Evolutionary conservation across 92 coral and sea anemone genomes (phyloP), one percentile per base, ranked within the genome.

Genomic region (Paramuricea clavata): DNA sequence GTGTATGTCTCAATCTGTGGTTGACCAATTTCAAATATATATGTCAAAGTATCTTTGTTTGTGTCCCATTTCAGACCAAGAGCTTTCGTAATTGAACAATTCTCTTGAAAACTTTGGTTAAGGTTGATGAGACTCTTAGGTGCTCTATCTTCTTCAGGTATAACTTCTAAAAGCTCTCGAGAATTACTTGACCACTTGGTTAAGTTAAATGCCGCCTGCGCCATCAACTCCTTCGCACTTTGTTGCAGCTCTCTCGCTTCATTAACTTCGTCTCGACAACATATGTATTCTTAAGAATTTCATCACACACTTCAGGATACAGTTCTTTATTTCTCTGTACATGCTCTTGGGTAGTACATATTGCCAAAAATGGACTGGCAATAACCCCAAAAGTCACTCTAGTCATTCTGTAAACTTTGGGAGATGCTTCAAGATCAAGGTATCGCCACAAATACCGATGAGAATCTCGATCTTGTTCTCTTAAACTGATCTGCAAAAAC

Each of bases 181-280:
- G 79, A 86, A 76, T 86, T 86, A 33, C 78, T 61, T 7, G 85
- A 86, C 89, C 89, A 86, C 41, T 85, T 86, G 34, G 89, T 86
- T 49, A 65, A 71, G 52, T 76, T 76, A 42, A 86, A 76, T 15
- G 73, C 87, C 17, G 85, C 87, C 6, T 36, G 12, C 41, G 70
- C 25, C 73, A 81, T 74, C 22, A 87, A 81, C 31, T 81, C 65
- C 7, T 36, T 56, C 21, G 78, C n/a, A 71, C 47, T 60, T 81
- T 23, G 83, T 52, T 81, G 87, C 36, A 87, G 71, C 49, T 21
- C 72, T n/a, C 2, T 56, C 61, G 75, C 68, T 72, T 87, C 74
- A 1, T 67, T 17, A 12, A 64, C 34, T 3, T 17, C 44, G n/a
- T 49, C 86, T 71, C 49, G 17, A 7, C 77, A 12, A 21, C 86